phyloP scores from a whole-genome alignment of 2,888 invertebrate genomes.

The Halocaridina rubra region DNA sequence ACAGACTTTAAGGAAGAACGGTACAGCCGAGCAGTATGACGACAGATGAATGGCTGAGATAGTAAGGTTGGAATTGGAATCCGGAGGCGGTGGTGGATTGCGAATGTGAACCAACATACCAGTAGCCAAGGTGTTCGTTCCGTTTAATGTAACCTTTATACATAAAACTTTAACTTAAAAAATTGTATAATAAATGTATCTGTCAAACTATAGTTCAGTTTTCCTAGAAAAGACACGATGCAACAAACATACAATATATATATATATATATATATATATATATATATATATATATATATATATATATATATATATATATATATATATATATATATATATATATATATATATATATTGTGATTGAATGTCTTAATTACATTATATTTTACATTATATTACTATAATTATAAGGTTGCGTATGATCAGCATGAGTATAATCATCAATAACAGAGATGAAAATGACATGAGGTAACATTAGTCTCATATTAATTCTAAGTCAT shows the following conservation, averaged over 20 bases:
- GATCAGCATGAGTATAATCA: too few relatives aligned
- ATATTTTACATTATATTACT: too few relatives aligned
- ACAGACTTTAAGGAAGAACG: slow-evolving; percentile 24
- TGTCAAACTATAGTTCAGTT: too few relatives aligned
- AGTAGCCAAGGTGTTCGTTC: not conserved
- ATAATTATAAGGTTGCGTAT: too few relatives aligned
- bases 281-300: not conserved
- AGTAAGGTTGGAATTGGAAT: slow-evolving; percentile 1
- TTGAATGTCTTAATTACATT: too few relatives aligned
- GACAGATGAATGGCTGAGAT: slow-evolving; percentile 17
- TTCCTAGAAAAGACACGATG: too few relatives aligned
- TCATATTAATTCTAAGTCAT: not conserved
- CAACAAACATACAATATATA: not conserved
- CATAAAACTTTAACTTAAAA: too few relatives aligned
- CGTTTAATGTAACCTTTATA: not conserved
- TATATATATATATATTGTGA: not conserved
- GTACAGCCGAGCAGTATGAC: slow-evolving; percentile 23
- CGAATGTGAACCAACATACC: slow-evolving; percentile 14
- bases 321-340: not conserved
- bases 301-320: not conserved
- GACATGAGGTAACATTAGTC: not conserved
- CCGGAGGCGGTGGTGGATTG: not conserved
- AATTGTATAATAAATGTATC: too few relatives aligned
- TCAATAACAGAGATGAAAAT: not conserved
- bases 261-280: not conserved